A percentile compares a stretch with the other conserved stretches of the same genome.
Conservation (phyloP, 2,113 vertebrate genomes). For the Acanthisitta chloris region DNA sequence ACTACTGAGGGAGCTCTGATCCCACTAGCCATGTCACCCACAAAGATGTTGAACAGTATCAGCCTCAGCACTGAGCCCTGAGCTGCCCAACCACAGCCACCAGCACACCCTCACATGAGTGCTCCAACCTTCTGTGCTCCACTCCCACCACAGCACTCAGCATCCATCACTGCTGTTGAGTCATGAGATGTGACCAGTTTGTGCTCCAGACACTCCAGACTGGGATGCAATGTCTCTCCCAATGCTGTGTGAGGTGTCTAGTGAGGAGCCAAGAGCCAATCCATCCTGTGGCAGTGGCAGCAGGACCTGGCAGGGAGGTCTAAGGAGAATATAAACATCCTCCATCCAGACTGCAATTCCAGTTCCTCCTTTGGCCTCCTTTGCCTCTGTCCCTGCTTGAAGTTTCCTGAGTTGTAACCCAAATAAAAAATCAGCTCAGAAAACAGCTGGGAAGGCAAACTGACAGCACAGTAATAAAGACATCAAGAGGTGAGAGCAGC, state of each 20-base stretch:
- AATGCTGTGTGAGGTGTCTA: neutral
- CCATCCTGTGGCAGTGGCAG: neutral
- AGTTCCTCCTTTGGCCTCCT: neutral
- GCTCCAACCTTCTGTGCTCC: neutral
- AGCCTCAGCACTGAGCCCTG: too few relatives aligned
- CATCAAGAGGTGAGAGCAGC: neutral
- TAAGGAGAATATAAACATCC: neutral
- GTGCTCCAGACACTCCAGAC: neutral
- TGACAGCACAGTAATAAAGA: constrained; percentile 18
- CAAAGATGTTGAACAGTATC: too few relatives aligned
- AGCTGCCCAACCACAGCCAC: neutral
- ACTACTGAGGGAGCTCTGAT: too few relatives aligned
- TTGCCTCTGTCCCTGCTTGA: neutral
- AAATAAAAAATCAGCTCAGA: neutral
- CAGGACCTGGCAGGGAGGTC: neutral
- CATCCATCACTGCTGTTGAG: rapidly evolving
- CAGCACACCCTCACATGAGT: neutral
- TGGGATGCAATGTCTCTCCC: neutral
- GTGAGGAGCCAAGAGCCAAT: neutral
- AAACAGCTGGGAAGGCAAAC: neutral
- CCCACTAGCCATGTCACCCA: too few relatives aligned
- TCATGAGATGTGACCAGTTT: neutral
- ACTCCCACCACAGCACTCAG: neutral
- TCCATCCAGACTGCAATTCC: neutral
- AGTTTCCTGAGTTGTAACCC: neutral